Base-by-base conservation (phyloP, 2,113 vertebrate species). In the Aegypius monachus region DNA sequence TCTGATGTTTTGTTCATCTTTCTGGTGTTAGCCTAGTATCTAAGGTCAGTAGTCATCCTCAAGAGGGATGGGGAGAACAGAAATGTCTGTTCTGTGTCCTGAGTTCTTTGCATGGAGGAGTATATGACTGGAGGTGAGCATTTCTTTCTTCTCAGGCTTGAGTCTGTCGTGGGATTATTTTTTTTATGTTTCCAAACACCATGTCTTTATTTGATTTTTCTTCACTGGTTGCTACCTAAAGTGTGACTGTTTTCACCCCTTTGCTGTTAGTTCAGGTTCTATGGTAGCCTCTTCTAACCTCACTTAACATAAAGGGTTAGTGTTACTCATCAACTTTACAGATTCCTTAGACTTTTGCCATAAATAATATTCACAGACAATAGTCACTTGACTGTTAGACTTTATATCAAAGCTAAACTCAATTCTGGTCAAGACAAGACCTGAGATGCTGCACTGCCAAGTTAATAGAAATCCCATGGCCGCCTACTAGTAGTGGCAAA, bases 41-140 rank as follows among this genome's bases (percentile, higher is more conserved):
- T 88, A 42, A 73, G 5, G 8, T 38, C 2, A 1, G 17, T 56
- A 61, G 26, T 43, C 26, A 21, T 45, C 20, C 31, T 87, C 40
- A 59, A 14, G 29, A 85, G 17, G 8, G 17, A 20, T 34, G 18
- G 23, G 13, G 8, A 61, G 13, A 48, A 47, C 7, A 38, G 18
- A 17, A 48, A 38, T 29, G 52, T 53, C 52, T 53, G 3, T 21
- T 47, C 11, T n/a, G 27, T 48, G 4, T 48, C 13, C n/a, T 47
- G 13, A 73, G 40, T 65, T 75, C 53, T 71, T 86, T 67, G 6
- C 29, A 27, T 32, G 4, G 27, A 86, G 9, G 19, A 70, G 7
- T 87, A 48, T 63, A 23, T 1, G 1, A 36, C 2, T 9, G 10
- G 4, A 55, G 9, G 8, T 38, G 40, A 66, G 1, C 7, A 40